Evolutionary conservation across 1,140 invertebrate species (phyloP).

Genomic region (Lucilia sericata): DNA sequence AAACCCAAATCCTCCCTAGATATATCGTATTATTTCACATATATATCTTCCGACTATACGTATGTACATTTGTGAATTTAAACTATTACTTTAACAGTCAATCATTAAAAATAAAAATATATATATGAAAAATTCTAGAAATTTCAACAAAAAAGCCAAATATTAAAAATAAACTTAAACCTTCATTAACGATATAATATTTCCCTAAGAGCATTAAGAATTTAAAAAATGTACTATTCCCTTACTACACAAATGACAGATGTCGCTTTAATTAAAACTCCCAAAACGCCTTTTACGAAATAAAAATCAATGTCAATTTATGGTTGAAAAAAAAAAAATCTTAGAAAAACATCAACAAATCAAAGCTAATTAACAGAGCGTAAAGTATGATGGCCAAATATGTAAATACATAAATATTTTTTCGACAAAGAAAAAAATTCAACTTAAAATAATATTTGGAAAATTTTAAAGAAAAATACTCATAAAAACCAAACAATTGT

Average conservation of each 20-base stretch:
- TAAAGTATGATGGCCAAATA: constrained; percentile 43
- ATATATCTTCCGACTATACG: no score
- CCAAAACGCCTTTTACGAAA: constrained; percentile 36
- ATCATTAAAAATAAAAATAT: no score
- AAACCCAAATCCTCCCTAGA: no score
- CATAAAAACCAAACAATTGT: constrained; percentile 33
- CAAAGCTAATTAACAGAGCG: constrained; percentile 49
- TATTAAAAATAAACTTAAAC: not conserved
- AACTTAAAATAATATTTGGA: constrained; percentile 33
- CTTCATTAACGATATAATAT: not conserved
- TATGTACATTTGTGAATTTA: no score
- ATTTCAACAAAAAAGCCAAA: not conserved
- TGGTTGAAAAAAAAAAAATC: constrained; percentile 1
- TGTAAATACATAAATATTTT: not conserved
- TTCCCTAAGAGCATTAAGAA: constrained; percentile 12
- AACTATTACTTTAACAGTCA: no score
- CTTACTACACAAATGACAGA: constrained; percentile 10
- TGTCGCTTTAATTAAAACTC: constrained; percentile 43
- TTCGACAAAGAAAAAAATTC: not conserved
- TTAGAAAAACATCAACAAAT: constrained; percentile 41
- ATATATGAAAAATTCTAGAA: no score
- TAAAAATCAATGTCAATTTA: constrained; percentile 42
- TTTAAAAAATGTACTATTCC: not conserved
- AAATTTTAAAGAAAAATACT: constrained; percentile 33
- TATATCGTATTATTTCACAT: no score